Conservation (phyloP, 1,140 invertebrate genomes). For the Drosophila sturtevanti region DNA sequence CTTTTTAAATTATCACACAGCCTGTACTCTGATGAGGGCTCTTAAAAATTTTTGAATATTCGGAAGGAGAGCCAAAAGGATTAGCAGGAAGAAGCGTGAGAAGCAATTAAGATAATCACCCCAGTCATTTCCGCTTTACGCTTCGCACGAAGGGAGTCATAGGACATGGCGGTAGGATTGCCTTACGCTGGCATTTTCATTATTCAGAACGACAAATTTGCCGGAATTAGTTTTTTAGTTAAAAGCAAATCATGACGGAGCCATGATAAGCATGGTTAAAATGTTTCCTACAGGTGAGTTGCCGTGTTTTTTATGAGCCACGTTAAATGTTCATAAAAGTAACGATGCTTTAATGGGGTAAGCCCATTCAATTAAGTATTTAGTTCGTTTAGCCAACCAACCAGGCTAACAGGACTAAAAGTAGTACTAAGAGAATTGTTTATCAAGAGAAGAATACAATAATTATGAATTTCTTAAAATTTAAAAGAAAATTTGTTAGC, state of each 20-base stretch:
- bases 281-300: slow-evolving; percentile 10
- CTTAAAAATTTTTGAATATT: not conserved
- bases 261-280: slow-evolving; percentile 41
- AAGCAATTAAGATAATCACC: slow-evolving; percentile 78
- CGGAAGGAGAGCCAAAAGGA: slow-evolving; percentile 44
- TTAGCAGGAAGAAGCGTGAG: slow-evolving; percentile 63
- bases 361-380: slow-evolving; percentile 30
- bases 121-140: slow-evolving; percentile 73
- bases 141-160: slow-evolving; percentile 27
- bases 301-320: slow-evolving; percentile 5
- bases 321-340: slow-evolving; percentile 46
- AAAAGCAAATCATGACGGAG: slow-evolving; percentile 72
- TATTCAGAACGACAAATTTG: slow-evolving; percentile 72
- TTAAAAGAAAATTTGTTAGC: too few species aligned
- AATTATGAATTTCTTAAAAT: too few species aligned
- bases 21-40: not conserved
- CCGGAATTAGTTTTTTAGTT: slow-evolving; percentile 72
- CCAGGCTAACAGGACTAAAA: too few species aligned
- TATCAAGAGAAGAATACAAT: too few species aligned
- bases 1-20: not conserved
- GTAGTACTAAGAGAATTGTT: too few species aligned
- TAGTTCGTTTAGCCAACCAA: not conserved
- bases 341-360: slow-evolving; percentile 32
- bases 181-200: slow-evolving; percentile 46
- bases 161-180: not conserved